Percentiles rank a stretch among this genome's conserved stretches.
Evolutionary conservation across 2,888 invertebrate genomes (phyloP).

Genomic region (Aquatica leii): DNA sequence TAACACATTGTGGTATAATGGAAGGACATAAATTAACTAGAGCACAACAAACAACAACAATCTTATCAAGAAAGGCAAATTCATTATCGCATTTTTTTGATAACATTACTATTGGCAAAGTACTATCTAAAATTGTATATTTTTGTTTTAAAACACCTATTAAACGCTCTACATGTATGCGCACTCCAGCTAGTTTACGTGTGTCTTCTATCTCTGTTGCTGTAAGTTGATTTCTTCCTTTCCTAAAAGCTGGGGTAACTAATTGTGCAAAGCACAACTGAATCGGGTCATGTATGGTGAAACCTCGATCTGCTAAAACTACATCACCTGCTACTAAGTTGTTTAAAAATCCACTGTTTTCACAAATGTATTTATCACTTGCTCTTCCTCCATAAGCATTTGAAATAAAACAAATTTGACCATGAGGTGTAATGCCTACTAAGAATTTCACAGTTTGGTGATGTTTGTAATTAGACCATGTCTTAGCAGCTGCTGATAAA

Average conservation of each 20-base stretch:
- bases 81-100: background rate
- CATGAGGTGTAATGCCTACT: conserved; percentile 4
- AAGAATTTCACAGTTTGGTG: background rate
- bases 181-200: background rate
- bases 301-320: conserved; percentile 8
- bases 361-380: conserved; percentile 1
- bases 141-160: background rate
- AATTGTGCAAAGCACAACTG: background rate
- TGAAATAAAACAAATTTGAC: background rate
- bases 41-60: background rate
- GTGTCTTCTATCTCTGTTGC: conserved; percentile 1
- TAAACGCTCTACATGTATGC: background rate
- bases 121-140: background rate
- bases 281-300: background rate
- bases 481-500: too few relatives aligned
- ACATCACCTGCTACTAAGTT: background rate
- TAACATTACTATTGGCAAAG: background rate
- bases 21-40: background rate
- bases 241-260: background rate
- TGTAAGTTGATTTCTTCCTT: conserved; percentile 5
- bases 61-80: background rate
- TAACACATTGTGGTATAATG: too few relatives aligned
- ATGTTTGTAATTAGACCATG: too few relatives aligned
- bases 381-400: background rate
- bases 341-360: conserved; percentile 1